A percentile compares a stretch with the other conserved stretches of the same genome.
These are phyloP conservation scores for Oncorhynchus gorbuscha DNA, from an alignment of 2,113 vertebrate species.

Conservation along the genomic window DNA sequence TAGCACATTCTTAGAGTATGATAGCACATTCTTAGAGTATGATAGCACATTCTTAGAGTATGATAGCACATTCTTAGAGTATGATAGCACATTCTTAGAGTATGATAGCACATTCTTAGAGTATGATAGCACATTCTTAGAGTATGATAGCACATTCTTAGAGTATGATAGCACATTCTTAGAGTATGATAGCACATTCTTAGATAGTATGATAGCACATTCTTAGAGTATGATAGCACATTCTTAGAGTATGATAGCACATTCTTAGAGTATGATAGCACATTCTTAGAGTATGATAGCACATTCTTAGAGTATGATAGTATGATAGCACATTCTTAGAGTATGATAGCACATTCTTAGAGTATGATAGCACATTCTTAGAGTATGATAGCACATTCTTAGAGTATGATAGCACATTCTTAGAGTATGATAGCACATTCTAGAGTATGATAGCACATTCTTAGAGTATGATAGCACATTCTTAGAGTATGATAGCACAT, in stretches of 20 bases:
- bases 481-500: too few relatives aligned
- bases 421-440: too few relatives aligned
- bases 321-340: too few relatives aligned
- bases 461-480: too few relatives aligned
- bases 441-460: too few relatives aligned
- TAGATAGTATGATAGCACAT: constrained; percentile 16
- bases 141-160: constrained; percentile 30
- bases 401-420: too few relatives aligned
- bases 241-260: constrained; percentile 2
- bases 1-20: too few relatives aligned
- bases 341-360: too few relatives aligned
- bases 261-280: constrained; percentile 43
- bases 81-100: constrained; percentile 41
- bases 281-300: constrained; percentile 5
- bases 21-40: constrained; percentile 15
- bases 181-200: constrained; percentile 33
- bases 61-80: too few relatives aligned
- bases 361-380: too few relatives aligned
- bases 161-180: constrained; percentile 33
- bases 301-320: constrained; percentile 41
- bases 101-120: constrained; percentile 21
- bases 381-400: too few relatives aligned
- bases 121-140: constrained; percentile 35
- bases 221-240: constrained; percentile 43
- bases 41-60: background rate